Evolutionary conservation across 1,140 invertebrate species (phyloP), one percentile per base, ranked within the genome.

Genomic region (Drosophila tropicalis): DNA sequence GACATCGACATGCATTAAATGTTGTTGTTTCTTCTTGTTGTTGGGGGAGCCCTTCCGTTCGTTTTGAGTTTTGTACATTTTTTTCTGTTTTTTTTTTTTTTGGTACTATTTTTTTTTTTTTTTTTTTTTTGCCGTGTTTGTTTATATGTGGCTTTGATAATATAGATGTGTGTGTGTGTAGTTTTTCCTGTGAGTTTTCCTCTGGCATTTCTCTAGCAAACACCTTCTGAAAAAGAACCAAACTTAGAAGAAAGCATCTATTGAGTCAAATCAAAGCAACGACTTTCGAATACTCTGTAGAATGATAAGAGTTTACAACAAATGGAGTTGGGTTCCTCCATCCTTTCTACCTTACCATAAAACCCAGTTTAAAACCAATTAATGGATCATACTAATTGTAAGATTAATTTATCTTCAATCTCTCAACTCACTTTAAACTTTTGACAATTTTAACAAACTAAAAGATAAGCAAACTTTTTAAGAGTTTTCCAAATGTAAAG

Each of bases 1-100:
- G 81, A 84, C 82, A 76, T 76, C 74, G 76, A 78, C 76, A 78
- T 81, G 73, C 70, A 73, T 76, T 86, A 83, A 87, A 86, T 79
- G 79, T 68, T 81, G 79, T 68, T 81, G 83, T 82, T 70, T 76
- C 71, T 4, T 58, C n/a, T 58, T 39, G 22, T 39, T 56, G 32
- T 58, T 25, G 22, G 17, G 72, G 65, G 68, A 65, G 83, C 83
- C 72, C 79, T 84, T 84, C 79, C 81, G 79, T 61, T 66, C 56
- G 55, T 56, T 60, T 58, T 58, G 34, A 17, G 62, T 63, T 32
- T 62, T 67, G 19, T 58, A 55, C 40, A 32, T 66, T 60, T 57
- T 60, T 55, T 61, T 72, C 64, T 54, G 41, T 25, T 25, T 29
- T 22, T 22, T 22, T 22, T 22, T 22, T 55, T 67, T 71, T 25